Base-by-base conservation (phyloP, 2,113 vertebrate species). In the Riparia riparia region DNA sequence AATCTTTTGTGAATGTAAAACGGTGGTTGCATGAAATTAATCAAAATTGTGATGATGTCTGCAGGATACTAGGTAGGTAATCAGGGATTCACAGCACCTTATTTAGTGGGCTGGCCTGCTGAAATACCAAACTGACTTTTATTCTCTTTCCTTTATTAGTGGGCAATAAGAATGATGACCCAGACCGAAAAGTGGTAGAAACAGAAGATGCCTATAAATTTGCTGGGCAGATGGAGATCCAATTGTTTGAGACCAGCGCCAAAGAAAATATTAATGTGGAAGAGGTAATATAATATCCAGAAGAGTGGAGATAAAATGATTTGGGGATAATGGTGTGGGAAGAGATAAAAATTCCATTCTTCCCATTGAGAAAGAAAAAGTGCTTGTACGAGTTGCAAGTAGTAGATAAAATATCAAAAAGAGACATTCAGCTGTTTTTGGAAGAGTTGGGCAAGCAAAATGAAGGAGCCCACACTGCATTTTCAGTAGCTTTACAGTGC, bases 21-120 rank as follows among this genome's bases (percentile, higher is more conserved):
- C 98, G 99, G 97, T 99, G 99, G 99, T 98, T 99, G 92, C 99
- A 99, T 80, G 99, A 99, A 99, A 99, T 99, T 95, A 99, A 99
- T 98, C 99, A 99, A 96, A 99, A 99, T 61, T 99, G 99, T 94
- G 99, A 99, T 34, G 99, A 99, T 10, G 99, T 99, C 72, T 99
- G 99, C 98, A 98, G 99, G 96, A 99, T 99, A 99, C 98, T 99
- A 98, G 99, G 99, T 99, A 94, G 98, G 97, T 47, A 1, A 37
- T 5, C 14, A 24, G 25, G 20, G 56, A 42, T 6, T 34, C 14
- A 9, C 9, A 19, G 7, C 14, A 28, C 37, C 63, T 45, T 20
- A 1, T 4, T 8, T 14, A 41, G 34, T 20, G 42, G 19, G 17
- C 39, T 83, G 66, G 18, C 32, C 70, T 68, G 47, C 60, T 73